Base-by-base conservation (phyloP, 2,888 invertebrate genomes). In the Limnephilus marmoratus region DNA sequence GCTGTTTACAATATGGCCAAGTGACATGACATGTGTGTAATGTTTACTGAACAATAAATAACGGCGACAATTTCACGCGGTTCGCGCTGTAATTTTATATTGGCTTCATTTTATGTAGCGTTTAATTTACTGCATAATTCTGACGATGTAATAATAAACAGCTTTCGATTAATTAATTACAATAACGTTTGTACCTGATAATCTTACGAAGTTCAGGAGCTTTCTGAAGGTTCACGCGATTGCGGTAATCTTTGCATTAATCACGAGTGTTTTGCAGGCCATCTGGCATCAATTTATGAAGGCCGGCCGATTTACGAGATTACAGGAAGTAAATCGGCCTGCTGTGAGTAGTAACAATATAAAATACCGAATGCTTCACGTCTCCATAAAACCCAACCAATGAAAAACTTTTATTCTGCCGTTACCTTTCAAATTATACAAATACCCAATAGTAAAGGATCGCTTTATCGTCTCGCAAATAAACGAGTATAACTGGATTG, bases 401-500 rank as follows among this genome's bases (percentile, higher is more conserved):
- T 68, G 68, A 9, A 68, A 68, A 68, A n/a, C 24, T 24, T 68
- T n/a, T n/a, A 24, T 68, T 24, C 24, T 68, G 68, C n/a, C 68
- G 9, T 68, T 68, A 24, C 68, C 68, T 68, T 68, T 68, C 2
- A 68, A 68, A 68, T 68, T 68, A 68, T 68, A 68, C 68, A 68
- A 68, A 68, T 68, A 68, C 24, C 18, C 2, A 68, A 68, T 68
- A 68, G 24, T 24, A 68, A 68, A 68, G 7, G 68, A 68, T 68
- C 68, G 68, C 68, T 68, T n/a, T 68, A n/a, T 68, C 68, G 68
- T n/a, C 68, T 68, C 68, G 34, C 82, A 31, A 82, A 82, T 82
- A 82, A 18, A 53, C 53, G 4, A 53, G 53, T 53, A 34, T 82
- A 34, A 82, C 34, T 34, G 82, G 82, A 34, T 82, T 18, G 31